A percentile compares a stretch with the other conserved stretches of the same genome.
Conservation (phyloP, 1,140 invertebrate genomes). For the Phymorhynchus buccinoides region DNA sequence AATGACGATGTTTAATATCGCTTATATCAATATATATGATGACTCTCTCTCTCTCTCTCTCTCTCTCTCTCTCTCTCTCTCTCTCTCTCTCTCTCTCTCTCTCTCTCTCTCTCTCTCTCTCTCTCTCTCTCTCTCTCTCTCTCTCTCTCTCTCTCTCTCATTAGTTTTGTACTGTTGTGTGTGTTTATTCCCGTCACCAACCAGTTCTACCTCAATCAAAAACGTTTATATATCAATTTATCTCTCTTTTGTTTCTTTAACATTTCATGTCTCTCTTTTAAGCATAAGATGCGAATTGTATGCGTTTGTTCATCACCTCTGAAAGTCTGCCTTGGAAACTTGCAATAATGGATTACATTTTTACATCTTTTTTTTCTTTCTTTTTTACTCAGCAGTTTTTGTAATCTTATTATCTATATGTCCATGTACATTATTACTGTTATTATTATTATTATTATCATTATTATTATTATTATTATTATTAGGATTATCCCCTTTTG, state of each 20-base stretch:
- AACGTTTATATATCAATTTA: constrained; percentile 1
- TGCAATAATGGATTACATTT: not conserved
- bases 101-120: not conserved
- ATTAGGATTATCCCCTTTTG: too few species aligned
- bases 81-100: not conserved
- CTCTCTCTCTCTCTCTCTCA: not conserved
- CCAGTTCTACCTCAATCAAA: not conserved
- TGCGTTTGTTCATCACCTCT: not conserved
- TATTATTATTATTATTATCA: not conserved
- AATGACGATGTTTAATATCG: too few species aligned
- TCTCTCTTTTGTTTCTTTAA: not conserved
- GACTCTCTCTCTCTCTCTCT: not conserved
- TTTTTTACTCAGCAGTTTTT: not conserved
- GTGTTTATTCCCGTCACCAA: not conserved
- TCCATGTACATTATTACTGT: not conserved
- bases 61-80: not conserved
- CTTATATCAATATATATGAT: too few species aligned
- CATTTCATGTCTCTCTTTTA: too few species aligned
- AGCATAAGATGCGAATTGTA: not conserved
- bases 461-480: too few species aligned
- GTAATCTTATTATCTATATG: too few species aligned
- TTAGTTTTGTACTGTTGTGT: not conserved
- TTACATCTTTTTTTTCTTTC: not conserved
- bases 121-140: not conserved
- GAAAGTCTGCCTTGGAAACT: not conserved